A percentile compares a stretch with the other conserved stretches of the same genome.
Conservation (phyloP, 2,888 invertebrate genomes). For the Strigamia maritima region DNA sequence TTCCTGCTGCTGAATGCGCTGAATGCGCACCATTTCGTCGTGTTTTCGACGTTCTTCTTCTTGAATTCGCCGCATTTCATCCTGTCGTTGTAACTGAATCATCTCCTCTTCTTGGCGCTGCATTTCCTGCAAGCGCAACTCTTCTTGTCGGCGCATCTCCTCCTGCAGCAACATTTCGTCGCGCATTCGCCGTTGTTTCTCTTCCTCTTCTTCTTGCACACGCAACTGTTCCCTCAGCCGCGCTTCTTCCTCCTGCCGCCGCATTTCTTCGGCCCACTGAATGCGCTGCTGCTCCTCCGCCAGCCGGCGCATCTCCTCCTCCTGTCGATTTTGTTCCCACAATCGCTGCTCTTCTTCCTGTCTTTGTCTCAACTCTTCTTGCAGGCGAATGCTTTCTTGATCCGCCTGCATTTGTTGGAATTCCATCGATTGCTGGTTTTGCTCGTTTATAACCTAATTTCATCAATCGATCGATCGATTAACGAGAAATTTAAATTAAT, state of each 20-base stretch:
- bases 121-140: not conserved
- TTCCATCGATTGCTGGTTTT: too few species aligned
- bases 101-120: slow-evolving; percentile 22
- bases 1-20: slow-evolving; percentile 34
- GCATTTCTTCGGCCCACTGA: slow-evolving; percentile 1
- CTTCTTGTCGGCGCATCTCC: slow-evolving; percentile 24
- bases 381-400: not conserved
- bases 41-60: too few species aligned
- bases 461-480: too few species aligned
- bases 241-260: not conserved
- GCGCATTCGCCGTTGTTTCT: not conserved
- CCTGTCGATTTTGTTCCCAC: not conserved
- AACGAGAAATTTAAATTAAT: too few species aligned
- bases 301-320: not conserved
- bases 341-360: not conserved
- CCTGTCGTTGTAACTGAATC: not conserved
- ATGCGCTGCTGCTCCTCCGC: not conserved
- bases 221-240: slow-evolving; percentile 13
- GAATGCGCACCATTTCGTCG: slow-evolving; percentile 9
- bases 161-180: slow-evolving; percentile 25
- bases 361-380: not conserved
- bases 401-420: not conserved
- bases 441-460: too few species aligned
- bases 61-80: not conserved
- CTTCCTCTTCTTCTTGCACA: slow-evolving; percentile 28